Base-by-base conservation (phyloP, 2,113 vertebrate species). In the Oryzias curvinotus region DNA sequence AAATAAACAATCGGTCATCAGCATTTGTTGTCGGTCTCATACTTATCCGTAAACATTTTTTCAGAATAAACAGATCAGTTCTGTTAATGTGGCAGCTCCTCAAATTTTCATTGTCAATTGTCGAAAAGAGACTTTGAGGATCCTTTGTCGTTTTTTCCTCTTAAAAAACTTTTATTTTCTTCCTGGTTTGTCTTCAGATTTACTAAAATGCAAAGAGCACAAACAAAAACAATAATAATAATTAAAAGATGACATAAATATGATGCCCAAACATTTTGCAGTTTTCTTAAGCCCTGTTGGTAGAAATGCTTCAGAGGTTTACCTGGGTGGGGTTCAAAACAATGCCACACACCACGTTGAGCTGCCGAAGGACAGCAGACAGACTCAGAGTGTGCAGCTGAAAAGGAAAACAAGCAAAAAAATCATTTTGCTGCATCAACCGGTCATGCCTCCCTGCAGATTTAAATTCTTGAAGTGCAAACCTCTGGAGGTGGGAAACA, bases 281-380 rank as follows among this genome's bases (percentile, higher is more conserved):
- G n/a, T n/a, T n/a, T n/a, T n/a, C n/a, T n/a, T 54, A 23, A 16
- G 56, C n/a, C 30, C 28, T 49, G 28, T 65, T 4, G 5, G 13
- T 14, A 5, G 4, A 23, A 41, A 19, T 48, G 5, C 46, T 55
- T 53, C 7, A 25, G 1, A 7, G 30, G 26, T 18, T 81, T 85
- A 96, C 95, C 95, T 96, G 88, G 96, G 92, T 50, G 94, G 93
- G 87, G 96, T 93, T 83, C 21, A 96, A 92, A 82, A 95, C 91
- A 84, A 98, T 95, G 65, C 95, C 95, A 42, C 95, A 97, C 73
- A 95, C 93, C 62, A 96, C 89, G 56, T 98, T 97, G 73, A 98
- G 93, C 83, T 98, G 95, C 65, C 97, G 95, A 84, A 97, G 82
- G 77, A 96, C 93, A 68, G 91, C 91, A 65, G 90, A 81, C 90